Percentiles rank a stretch among this genome's conserved stretches.
Conservation (phyloP, 2,797 vertebrate species). For the Intellagama lesueurii region DNA sequence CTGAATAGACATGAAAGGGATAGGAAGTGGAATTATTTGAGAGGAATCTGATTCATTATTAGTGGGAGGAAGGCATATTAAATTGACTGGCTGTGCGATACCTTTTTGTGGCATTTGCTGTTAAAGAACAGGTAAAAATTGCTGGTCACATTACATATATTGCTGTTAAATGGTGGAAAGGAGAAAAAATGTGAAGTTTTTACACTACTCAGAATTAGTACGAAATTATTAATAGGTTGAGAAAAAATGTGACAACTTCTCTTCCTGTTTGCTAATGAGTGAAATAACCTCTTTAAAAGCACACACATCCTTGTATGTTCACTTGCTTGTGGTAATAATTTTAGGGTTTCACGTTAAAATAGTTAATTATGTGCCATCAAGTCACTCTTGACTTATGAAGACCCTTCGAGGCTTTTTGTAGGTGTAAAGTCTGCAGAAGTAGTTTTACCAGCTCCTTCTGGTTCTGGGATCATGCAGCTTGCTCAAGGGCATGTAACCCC, state of each 20-base stretch:
- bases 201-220: conserved; percentile 18
- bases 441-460: no score
- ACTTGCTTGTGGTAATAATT: background rate
- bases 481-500: no score
- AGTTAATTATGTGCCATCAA: background rate
- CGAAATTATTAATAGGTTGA: conserved; percentile 33
- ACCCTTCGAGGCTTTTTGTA: no score
- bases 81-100: conserved; percentile 47
- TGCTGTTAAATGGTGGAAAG: conserved; percentile 10
- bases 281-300: background rate
- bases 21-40: conserved; percentile 68
- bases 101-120: conserved; percentile 48
- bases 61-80: conserved; percentile 58
- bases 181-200: conserved; percentile 13
- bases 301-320: background rate
- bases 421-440: no score
- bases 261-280: background rate
- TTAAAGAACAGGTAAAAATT: conserved; percentile 31
- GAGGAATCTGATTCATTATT: conserved; percentile 57
- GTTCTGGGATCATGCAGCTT: no score
- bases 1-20: conserved; percentile 77
- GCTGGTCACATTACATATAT: background rate
- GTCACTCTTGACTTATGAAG: no score
- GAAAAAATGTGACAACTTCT: background rate
- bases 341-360: background rate